phyloP scores from a whole-genome alignment of 1,140 invertebrate genomes.

The Calosoma granatense region DNA sequence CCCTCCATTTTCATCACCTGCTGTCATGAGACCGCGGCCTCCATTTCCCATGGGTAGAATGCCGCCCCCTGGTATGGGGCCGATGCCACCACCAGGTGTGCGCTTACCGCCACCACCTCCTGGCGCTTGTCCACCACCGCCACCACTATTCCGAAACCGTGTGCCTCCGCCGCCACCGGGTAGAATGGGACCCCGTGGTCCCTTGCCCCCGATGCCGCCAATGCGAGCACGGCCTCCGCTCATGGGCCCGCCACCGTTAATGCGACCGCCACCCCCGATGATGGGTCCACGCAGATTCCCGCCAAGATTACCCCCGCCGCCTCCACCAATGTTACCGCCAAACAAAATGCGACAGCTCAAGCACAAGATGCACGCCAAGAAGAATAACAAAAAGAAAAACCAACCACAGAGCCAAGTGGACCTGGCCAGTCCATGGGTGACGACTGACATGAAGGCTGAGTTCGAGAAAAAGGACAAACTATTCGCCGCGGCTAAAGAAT shows the following conservation, averaged over 20 bases:
- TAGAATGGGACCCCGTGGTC: background rate
- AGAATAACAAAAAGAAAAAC: constrained; percentile 18
- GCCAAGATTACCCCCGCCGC: constrained; percentile 13
- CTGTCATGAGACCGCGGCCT: background rate
- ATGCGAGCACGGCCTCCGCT: background rate
- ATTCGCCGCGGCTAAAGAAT: constrained; percentile 25
- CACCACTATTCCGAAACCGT: constrained; percentile 17
- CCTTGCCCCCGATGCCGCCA: constrained; percentile 10
- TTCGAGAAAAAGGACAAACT: constrained; percentile 31
- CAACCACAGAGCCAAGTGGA: constrained; percentile 25
- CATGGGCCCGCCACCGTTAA: constrained; percentile 17
- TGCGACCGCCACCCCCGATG: constrained; percentile 21
- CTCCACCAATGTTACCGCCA: constrained; percentile 13
- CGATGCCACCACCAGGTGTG: constrained; percentile 21
- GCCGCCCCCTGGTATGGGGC: constrained; percentile 15
- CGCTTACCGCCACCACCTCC: constrained; percentile 21
- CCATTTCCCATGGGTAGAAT: constrained; percentile 4
- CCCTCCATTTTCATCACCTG: constrained; percentile 4
- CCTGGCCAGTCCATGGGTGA: constrained; percentile 31
- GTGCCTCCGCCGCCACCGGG: constrained; percentile 21
- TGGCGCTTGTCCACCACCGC: constrained; percentile 19
- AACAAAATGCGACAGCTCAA: constrained; percentile 17
- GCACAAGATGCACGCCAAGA: constrained; percentile 26
- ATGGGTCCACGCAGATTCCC: constrained; percentile 21
- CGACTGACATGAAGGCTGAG: constrained; percentile 27